Percentiles rank a stretch among this genome's conserved stretches.
Conservation (phyloP, 2,888 invertebrate species). For the Ochlodes sylvanus region DNA sequence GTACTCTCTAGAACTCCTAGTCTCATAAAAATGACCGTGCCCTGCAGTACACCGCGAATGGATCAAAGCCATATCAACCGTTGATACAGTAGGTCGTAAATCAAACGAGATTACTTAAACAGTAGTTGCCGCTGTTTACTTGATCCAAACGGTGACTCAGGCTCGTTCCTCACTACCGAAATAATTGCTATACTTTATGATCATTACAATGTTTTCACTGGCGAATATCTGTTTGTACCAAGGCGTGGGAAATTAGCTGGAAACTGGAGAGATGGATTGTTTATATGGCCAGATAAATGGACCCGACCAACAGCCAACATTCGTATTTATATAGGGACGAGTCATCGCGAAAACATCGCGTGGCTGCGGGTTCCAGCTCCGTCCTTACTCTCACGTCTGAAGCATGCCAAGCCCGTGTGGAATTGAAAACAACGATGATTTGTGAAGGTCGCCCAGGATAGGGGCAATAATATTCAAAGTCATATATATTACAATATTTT, state of each 20-base stretch:
- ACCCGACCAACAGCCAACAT: slow-evolving; percentile 28
- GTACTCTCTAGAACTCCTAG: too few species aligned
- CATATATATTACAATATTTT: too few species aligned
- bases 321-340: slow-evolving; percentile 16
- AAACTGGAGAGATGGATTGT: slow-evolving; percentile 36
- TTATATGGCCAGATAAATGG: slow-evolving; percentile 40
- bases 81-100: not conserved
- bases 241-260: slow-evolving; percentile 43
- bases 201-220: slow-evolving; percentile 22
- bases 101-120: not conserved
- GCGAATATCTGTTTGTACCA: slow-evolving; percentile 18
- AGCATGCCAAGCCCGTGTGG: slow-evolving; percentile 9
- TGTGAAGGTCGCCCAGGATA: slow-evolving; percentile 8
- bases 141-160: not conserved
- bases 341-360: slow-evolving; percentile 23
- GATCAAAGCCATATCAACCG: too few species aligned
- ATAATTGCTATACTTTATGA: slow-evolving; percentile 18
- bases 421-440: slow-evolving; percentile 14
- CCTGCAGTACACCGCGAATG: too few species aligned
- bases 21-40: too few species aligned
- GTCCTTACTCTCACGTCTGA: slow-evolving; percentile 2
- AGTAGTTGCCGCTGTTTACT: not conserved
- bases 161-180: not conserved
- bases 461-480: too few species aligned
- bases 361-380: not conserved